Evolutionary conservation across 2,888 invertebrate genomes (phyloP).

Genomic region (Pyrochroa serraticornis): DNA sequence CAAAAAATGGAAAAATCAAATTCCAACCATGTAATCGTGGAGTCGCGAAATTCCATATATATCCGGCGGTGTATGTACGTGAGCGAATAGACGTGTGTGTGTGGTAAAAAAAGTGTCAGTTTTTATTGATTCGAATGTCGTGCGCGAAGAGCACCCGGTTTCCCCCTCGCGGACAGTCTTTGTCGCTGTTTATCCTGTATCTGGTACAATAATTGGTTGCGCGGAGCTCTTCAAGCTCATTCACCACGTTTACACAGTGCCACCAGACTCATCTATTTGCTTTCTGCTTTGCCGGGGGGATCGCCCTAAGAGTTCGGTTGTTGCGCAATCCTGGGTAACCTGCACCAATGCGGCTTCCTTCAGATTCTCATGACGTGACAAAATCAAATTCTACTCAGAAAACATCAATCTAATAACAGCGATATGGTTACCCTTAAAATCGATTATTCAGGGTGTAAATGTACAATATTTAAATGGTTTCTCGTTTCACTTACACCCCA

Average conservation of each 20-base stretch:
- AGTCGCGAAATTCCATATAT: constrained; percentile 38
- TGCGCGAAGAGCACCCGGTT: constrained; percentile 43
- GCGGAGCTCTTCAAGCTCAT: constrained; percentile 51
- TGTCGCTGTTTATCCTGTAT: constrained; percentile 54
- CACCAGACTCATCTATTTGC: constrained; percentile 17
- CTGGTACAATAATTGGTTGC: constrained; percentile 54
- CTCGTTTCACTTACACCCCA: constrained; percentile 16
- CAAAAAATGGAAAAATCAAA: constrained; percentile 40
- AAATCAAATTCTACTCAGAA: too few species aligned
- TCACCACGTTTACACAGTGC: constrained; percentile 44
- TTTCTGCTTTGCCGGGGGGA: constrained; percentile 3
- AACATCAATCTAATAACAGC: too few species aligned
- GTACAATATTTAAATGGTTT: constrained; percentile 9
- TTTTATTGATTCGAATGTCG: constrained; percentile 55
- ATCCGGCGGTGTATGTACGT: constrained; percentile 34
- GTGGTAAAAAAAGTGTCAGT: constrained; percentile 52
- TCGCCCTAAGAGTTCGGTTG: too few species aligned
- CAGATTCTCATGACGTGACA: too few species aligned
- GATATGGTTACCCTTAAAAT: too few species aligned
- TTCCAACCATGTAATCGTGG: constrained; percentile 37
- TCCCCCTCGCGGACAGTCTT: constrained; percentile 43
- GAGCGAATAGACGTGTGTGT: constrained; percentile 45
- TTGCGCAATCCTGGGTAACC: too few species aligned
- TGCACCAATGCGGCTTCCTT: too few species aligned
- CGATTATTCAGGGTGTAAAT: constrained; percentile 1